phyloP scores from a whole-genome alignment of 2,797 vertebrate genomes.

The Sebastes trivittatus region DNA sequence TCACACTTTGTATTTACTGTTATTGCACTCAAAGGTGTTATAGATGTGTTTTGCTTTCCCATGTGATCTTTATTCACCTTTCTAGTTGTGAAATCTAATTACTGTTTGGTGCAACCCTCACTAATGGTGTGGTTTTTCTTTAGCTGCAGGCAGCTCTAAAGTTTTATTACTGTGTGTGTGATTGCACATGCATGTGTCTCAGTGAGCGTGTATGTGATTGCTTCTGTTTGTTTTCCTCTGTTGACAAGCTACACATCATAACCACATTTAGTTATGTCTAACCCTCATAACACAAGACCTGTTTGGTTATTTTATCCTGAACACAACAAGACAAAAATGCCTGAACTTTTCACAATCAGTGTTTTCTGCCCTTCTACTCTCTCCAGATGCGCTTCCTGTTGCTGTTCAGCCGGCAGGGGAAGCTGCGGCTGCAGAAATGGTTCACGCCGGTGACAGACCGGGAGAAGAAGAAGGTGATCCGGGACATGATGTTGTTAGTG shows the following conservation, averaged over 20 bases:
- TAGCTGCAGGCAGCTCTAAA: neutral
- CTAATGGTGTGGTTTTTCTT: neutral
- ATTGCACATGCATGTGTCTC: constrained; percentile 1
- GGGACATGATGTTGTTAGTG: constrained; percentile 90
- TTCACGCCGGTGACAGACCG: constrained; percentile 89
- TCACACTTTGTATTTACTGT: constrained; percentile 8
- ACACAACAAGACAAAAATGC: neutral
- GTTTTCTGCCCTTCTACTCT: neutral
- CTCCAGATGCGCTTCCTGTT: constrained; percentile 92
- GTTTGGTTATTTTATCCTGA: neutral
- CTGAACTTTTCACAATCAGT: neutral
- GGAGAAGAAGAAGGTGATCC: constrained; percentile 93
- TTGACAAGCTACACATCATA: constrained; percentile 4
- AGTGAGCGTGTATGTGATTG: neutral
- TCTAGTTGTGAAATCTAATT: constrained; percentile 17
- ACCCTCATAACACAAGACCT: neutral
- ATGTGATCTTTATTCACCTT: neutral
- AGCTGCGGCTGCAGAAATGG: constrained; percentile 96
- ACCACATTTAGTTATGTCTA: neutral
- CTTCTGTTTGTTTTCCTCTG: neutral
- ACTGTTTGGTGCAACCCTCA: neutral
- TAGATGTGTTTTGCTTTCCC: neutral
- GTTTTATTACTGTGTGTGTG: neutral
- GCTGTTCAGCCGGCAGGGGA: constrained; percentile 98
- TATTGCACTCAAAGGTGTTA: constrained; percentile 13